phyloP scores from a whole-genome alignment of 2,797 vertebrate genomes.

The Vipera latastei region DNA sequence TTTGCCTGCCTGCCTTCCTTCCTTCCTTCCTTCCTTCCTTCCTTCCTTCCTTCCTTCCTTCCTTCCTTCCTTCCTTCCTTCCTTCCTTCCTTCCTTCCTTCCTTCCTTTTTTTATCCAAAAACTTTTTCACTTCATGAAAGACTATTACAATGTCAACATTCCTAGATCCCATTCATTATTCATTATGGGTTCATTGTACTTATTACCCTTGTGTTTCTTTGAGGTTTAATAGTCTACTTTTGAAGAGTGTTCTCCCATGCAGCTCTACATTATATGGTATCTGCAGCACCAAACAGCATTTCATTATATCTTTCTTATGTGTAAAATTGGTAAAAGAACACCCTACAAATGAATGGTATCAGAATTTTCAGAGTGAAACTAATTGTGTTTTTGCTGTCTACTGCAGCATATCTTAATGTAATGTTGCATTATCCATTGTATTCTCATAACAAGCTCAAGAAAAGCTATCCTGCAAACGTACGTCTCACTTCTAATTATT shows the following conservation, averaged over 20 bases:
- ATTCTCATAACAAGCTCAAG: too few species aligned
- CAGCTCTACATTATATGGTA: neutral
- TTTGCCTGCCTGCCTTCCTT: neutral
- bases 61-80: too few species aligned
- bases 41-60: too few species aligned
- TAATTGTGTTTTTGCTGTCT: neutral
- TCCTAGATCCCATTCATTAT: fast-evolving
- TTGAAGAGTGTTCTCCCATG: neutral
- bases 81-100: too few species aligned
- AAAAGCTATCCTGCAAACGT: too few species aligned
- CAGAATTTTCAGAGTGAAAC: neutral
- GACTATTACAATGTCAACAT: neutral
- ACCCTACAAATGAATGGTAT: neutral
- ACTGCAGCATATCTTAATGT: neutral
- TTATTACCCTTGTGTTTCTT: neutral
- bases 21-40: neutral
- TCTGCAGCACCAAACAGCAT: neutral
- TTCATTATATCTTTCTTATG: neutral
- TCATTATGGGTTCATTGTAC: neutral
- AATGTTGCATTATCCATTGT: too few species aligned
- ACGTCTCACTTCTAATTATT: neutral
- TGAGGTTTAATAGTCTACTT: neutral
- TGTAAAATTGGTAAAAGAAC: neutral
- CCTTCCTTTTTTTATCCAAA: neutral
- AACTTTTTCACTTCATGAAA: neutral